Percentiles rank a stretch among this genome's conserved stretches.
Evolutionary conservation across 2,888 invertebrate species (phyloP).

Genomic region (Orchesellides sinensis): DNA sequence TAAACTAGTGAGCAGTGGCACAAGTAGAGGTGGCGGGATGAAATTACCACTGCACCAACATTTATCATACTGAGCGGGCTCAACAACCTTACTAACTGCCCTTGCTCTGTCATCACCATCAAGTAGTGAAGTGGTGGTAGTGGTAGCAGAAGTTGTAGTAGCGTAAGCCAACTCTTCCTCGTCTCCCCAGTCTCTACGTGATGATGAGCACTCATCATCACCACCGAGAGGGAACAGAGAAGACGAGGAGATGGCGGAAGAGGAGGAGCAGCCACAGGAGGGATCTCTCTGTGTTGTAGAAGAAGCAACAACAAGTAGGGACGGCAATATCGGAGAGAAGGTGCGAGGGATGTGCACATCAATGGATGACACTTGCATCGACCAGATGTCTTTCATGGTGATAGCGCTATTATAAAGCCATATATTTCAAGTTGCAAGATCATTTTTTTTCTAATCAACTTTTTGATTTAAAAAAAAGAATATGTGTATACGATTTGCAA

Average conservation of each 20-base stretch:
- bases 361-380: conserved; percentile 55
- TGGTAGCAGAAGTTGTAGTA: too few species aligned
- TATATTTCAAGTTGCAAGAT: conserved; percentile 44
- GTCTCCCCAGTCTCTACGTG: conserved; percentile 41
- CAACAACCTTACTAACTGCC: conserved; percentile 10
- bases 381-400: conserved; percentile 57
- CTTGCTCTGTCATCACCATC: conserved; percentile 10
- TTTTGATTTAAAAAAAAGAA: conserved; percentile 1
- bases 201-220: conserved; percentile 25
- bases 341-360: conserved; percentile 61
- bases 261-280: conserved; percentile 50
- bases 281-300: conserved; percentile 53
- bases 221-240: conserved; percentile 35
- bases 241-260: conserved; percentile 61
- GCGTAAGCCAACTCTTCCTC: conserved; percentile 22
- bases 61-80: conserved; percentile 11
- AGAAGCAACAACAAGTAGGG: conserved; percentile 52
- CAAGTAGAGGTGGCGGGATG: too few species aligned
- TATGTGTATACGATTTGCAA: neutral
- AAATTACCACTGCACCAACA: conserved; percentile 28
- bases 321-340: conserved; percentile 54
- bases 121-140: too few species aligned
- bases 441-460: conserved; percentile 24
- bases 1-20: conserved; percentile 15
- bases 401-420: conserved; percentile 65